These are phyloP conservation scores for Rhyacichthys aspro DNA, from an alignment of 2,797 vertebrate species.

Conservation along the genomic window DNA sequence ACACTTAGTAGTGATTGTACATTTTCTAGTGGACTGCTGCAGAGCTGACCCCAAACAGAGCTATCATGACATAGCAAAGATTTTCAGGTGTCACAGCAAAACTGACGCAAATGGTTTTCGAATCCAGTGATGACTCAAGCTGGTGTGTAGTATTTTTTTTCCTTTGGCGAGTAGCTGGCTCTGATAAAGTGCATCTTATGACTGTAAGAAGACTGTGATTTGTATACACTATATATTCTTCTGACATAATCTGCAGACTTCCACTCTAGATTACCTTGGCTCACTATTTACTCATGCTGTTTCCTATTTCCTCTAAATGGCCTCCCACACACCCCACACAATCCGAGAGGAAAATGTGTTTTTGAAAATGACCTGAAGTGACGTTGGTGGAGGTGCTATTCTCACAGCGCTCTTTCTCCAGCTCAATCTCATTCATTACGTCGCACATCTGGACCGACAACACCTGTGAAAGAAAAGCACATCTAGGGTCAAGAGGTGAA, in stretches of 20 bases:
- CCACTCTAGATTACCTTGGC: slow-evolving; percentile 6
- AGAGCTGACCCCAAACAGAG: slow-evolving; percentile 9
- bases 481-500: slow-evolving; percentile 18
- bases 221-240: slow-evolving; percentile 3
- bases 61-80: slow-evolving; percentile 5
- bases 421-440: slow-evolving; percentile 77
- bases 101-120: background rate
- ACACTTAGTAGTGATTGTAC: background rate
- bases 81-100: background rate
- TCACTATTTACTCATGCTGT: slow-evolving; percentile 16
- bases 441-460: slow-evolving; percentile 79
- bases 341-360: slow-evolving; percentile 24
- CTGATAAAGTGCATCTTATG: background rate
- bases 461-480: slow-evolving; percentile 64
- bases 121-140: background rate
- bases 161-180: background rate
- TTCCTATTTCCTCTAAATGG: slow-evolving; percentile 38
- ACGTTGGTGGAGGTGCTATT: slow-evolving; percentile 75
- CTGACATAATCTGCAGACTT: slow-evolving; percentile 7
- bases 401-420: slow-evolving; percentile 78
- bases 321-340: slow-evolving; percentile 22
- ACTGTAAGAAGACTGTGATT: background rate
- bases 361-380: slow-evolving; percentile 76
- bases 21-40: background rate
- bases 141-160: background rate